Evolutionary conservation across 35 echinoderm and acorn worm genomes (phyloP).

Genomic region (Heliocidaris tuberculata): DNA sequence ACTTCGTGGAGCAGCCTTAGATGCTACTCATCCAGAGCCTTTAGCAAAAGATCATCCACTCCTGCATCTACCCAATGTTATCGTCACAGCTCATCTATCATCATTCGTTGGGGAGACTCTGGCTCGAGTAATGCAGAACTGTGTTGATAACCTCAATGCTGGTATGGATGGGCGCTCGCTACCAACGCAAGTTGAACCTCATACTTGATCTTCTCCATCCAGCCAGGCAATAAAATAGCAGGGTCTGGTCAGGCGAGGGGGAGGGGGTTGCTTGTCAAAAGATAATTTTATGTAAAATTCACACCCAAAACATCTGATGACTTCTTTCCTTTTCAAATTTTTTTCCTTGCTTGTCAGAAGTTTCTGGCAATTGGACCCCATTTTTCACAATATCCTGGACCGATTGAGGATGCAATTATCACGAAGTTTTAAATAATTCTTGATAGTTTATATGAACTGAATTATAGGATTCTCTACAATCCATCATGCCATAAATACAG

Average conservation of each 20-base stretch:
- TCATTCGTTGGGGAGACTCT: constrained; percentile 26
- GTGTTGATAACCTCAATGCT: constrained; percentile 39
- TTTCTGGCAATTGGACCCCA: too few species aligned
- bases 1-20: constrained; percentile 60
- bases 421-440: too few species aligned
- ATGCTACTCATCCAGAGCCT: constrained; percentile 75
- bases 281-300: too few species aligned
- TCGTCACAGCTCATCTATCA: constrained; percentile 56
- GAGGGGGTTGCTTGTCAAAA: too few species aligned
- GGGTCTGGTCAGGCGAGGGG: too few species aligned
- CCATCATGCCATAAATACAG: too few species aligned
- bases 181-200: constrained; percentile 10
- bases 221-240: background rate
- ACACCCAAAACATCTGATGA: too few species aligned
- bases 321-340: too few species aligned
- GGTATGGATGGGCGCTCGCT: constrained; percentile 38
- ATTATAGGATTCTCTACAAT: too few species aligned
- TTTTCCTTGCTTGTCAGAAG: background rate
- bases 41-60: constrained; percentile 69
- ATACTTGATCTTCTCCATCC: background rate
- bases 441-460: background rate
- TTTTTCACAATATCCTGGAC: too few species aligned
- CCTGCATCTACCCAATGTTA: constrained; percentile 63
- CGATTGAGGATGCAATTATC: too few species aligned
- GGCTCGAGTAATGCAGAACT: constrained; percentile 40